These are phyloP conservation scores for Platyrinchus mystaceus DNA, from an alignment of 2,797 vertebrate species.

Conservation along the genomic window DNA sequence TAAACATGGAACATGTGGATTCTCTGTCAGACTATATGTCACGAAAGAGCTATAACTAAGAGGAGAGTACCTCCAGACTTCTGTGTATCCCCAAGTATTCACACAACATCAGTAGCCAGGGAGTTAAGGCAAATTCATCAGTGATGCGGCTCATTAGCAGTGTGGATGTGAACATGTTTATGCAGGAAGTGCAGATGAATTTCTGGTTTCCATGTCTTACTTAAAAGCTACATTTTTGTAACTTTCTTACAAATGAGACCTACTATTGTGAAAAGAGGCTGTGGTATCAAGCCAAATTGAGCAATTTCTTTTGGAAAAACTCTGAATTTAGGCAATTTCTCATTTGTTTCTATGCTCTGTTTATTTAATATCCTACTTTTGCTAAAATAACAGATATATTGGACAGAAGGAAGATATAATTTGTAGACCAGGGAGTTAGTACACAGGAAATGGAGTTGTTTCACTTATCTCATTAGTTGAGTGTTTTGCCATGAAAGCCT, in stretches of 20 bases:
- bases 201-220: background rate
- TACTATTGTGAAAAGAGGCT: background rate
- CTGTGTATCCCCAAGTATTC: background rate
- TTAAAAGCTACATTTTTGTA: background rate
- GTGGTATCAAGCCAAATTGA: background rate
- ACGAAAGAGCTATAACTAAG: background rate
- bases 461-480: background rate
- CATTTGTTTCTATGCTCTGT: background rate
- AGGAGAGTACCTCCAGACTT: background rate
- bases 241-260: background rate
- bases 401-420: background rate
- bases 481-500: background rate
- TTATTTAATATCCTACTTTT: background rate
- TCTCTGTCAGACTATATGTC: background rate
- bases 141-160: accelerated
- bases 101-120: background rate
- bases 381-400: background rate
- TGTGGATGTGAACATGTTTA: background rate
- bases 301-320: background rate
- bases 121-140: background rate
- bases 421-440: background rate
- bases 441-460: background rate
- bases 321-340: background rate
- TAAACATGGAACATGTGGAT: background rate
- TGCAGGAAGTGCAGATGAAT: background rate